These are phyloP conservation scores for Sphaeramia orbicularis DNA, from an alignment of 2,797 vertebrate species.

Conservation along the genomic window DNA sequence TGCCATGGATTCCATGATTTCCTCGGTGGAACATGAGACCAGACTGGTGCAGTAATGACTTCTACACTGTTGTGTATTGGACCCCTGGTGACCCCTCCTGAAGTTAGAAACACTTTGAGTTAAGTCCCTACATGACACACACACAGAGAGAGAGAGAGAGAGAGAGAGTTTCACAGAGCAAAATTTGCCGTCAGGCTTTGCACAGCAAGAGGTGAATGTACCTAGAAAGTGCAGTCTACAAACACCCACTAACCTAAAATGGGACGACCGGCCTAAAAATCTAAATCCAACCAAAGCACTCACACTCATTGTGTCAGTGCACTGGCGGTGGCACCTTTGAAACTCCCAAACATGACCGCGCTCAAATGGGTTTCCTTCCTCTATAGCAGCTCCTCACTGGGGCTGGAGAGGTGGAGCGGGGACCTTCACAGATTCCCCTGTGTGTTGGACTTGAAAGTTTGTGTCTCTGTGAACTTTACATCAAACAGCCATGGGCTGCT, in stretches of 20 bases:
- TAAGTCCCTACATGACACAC: constrained; percentile 6
- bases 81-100: constrained; percentile 8
- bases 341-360: constrained; percentile 37
- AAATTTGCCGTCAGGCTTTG: constrained; percentile 4
- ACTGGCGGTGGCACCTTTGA: constrained; percentile 32
- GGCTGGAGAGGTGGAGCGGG: constrained; percentile 60
- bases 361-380: constrained; percentile 66
- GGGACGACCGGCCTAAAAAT: constrained; percentile 36
- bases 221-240: constrained; percentile 20
- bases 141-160: not conserved
- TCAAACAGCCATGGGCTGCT: constrained; percentile 80
- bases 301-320: constrained; percentile 35
- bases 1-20: constrained; percentile 17
- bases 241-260: constrained; percentile 30
- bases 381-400: constrained; percentile 46
- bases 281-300: constrained; percentile 11
- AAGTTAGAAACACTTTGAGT: constrained; percentile 24
- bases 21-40: constrained; percentile 30
- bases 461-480: constrained; percentile 87
- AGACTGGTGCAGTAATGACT: constrained; percentile 5
- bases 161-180: not conserved
- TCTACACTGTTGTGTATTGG: constrained; percentile 25
- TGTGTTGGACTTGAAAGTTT: constrained; percentile 83
- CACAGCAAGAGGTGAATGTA: not conserved
- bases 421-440: constrained; percentile 77